Base-by-base conservation (phyloP, 2,888 invertebrate species). In the Phaonia tiefii region DNA sequence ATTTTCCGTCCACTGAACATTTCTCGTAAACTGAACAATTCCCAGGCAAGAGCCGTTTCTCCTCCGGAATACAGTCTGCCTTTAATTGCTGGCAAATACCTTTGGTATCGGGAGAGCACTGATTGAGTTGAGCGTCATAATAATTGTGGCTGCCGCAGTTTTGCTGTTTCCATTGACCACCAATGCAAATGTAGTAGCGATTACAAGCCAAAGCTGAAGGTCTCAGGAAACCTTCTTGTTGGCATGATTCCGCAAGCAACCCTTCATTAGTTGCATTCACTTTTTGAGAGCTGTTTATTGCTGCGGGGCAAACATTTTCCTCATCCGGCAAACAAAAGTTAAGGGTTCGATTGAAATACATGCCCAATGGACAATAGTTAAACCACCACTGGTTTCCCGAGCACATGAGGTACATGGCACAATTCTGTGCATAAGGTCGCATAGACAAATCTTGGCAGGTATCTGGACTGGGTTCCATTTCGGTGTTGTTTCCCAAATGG, bases 311-410 rank as follows among this genome's bases (percentile, higher is more conserved):
- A 71, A 86, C 84, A 0, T 75, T 76, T 1, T 75, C 83, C 51
- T 86, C 84, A 66, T 87, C 87, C 5, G 86, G 86, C 66, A 86
- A 67, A 69, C 90, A 90, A 37, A 86, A 88, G 83, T 87, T 87
- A 22, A 81, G 82, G 8, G 84, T 72, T 3, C 74, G 84, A 74
- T 86, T 89, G 49, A 89, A 90, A 75, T 87, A 90, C 85, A 86
- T 86, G 17, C 87, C 88, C 1, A 85, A 69, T 0, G 88, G 87
- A 60, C 90, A 90, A n/a, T 86, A 85, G 2, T 88, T 87, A 51
- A 86, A 84, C 87, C 87, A 88, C 89, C 89, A 89, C 1, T 84
- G 82, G 3, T 86, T 86, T 13, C 89, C 87, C 46, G 87, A 75
- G 63, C 90, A 90, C 78, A 89, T 86, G 8, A 88, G 77, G 60